Evolutionary conservation across 2,888 invertebrate species (phyloP), one percentile per base, ranked within the genome.

Genomic region (Argyresthia albistria): DNA sequence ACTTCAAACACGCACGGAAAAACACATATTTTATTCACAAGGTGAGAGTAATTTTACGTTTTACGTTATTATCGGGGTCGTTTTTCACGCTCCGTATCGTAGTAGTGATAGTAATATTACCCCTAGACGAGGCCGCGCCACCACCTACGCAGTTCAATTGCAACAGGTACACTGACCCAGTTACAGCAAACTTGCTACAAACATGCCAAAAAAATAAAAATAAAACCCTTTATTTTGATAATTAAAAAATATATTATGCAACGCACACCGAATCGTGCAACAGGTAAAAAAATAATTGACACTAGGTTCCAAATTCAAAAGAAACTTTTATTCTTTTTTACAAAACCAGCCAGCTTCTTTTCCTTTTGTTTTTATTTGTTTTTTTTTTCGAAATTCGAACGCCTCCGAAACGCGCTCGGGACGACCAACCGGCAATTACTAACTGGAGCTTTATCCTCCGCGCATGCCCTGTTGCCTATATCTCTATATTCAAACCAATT

Each of bases 401-500:
- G 15, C 47, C 59, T 53, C 55, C 54, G 58, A 12, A 36, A 61
- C 57, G 66, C 80, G 80, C 76, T 66, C 62, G 62, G 36, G 53
- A 59, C 54, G 57, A 56, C 48, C 55, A 62, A 60, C 71, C 70
- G 72, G 73, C 59, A 59, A 61, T 58, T 59, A 63, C 57, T 59
- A 60, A 82, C 81, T 82, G 76, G 60, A 60, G 61, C 62, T 53
- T 56, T 45, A 53, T 54, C 54, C 51, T 61, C 55, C 64, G 81
- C 83, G 83, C 83, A 84, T 79, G 84, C 72, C 65, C 70, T 54
- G 50, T 59, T 45, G 59, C 61, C 63, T 68, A 70, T 70, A 66
- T 69, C 70, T 74, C 63, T 58, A 55, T 55, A 56, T 56, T 45
- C 49, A 58, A 25, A 55, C 81, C 70, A 73, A 50, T 57, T 55